Percentiles rank a stretch among this genome's conserved stretches.
Conservation (phyloP, 2,113 vertebrate species). For the Odocoileus virginianus region DNA sequence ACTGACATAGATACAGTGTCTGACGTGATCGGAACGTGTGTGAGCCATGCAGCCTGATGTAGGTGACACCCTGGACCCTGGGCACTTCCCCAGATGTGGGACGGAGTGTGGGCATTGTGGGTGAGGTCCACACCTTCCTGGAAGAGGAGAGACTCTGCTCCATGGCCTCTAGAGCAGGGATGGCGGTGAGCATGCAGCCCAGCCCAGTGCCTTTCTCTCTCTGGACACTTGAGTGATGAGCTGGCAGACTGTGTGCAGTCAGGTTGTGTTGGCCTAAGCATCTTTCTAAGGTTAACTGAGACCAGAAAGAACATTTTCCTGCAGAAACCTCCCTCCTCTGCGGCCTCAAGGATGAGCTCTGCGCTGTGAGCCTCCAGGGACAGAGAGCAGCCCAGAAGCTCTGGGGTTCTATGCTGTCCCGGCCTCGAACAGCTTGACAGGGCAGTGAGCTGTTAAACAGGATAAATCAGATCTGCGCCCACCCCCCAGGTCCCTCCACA, state of each 20-base stretch:
- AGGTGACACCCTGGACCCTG: background rate
- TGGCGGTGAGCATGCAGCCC: background rate
- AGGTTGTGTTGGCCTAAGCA: background rate
- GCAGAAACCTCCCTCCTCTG: background rate
- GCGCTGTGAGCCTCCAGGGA: constrained; percentile 61
- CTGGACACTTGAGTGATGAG: background rate
- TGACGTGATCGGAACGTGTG: background rate
- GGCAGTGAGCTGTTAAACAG: constrained; percentile 77
- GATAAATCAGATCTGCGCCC: constrained; percentile 69
- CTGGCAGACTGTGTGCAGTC: background rate
- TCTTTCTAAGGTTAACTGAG: background rate
- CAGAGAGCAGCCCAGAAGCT: constrained; percentile 67
- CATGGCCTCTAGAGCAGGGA: background rate
- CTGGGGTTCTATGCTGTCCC: constrained; percentile 64
- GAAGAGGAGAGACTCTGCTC: background rate
- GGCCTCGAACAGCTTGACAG: constrained; percentile 44
- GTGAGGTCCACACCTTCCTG: background rate
- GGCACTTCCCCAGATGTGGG: background rate
- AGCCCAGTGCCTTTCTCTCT: background rate
- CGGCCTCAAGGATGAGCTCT: constrained; percentile 60
- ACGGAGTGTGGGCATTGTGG: background rate
- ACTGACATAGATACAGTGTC: background rate
- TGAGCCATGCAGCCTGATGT: background rate
- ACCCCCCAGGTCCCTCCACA: background rate
- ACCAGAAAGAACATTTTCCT: background rate